Conservation (phyloP, 2,113 vertebrate genomes). For the Holacanthus passer region DNA sequence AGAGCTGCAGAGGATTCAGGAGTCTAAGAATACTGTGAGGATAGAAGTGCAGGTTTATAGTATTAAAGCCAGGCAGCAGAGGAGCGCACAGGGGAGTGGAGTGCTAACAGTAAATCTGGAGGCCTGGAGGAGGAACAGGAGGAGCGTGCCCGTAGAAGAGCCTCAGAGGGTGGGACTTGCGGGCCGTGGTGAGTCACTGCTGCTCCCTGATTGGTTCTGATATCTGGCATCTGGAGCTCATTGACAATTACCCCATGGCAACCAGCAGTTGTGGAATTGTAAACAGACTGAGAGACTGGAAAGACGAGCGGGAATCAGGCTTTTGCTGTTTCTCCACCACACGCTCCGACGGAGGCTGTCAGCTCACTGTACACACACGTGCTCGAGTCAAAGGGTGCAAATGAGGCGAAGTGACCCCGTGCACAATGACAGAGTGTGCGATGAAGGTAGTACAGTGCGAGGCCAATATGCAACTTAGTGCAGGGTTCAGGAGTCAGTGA, state of each 20-base stretch:
- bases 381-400: constrained; percentile 25
- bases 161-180: constrained; percentile 63
- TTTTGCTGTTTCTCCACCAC: constrained; percentile 20
- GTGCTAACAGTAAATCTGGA: constrained; percentile 66
- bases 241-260: constrained; percentile 71
- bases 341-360: constrained; percentile 5
- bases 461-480: neutral
- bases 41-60: constrained; percentile 34
- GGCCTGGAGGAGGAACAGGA: constrained; percentile 58
- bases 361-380: neutral
- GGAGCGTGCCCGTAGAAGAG: constrained; percentile 64
- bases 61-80: constrained; percentile 16
- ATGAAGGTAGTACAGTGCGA: neutral
- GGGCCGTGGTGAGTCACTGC: constrained; percentile 71
- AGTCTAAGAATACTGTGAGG: neutral
- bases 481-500: neutral
- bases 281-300: constrained; percentile 72
- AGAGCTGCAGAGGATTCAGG: constrained; percentile 13
- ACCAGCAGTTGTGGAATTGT: constrained; percentile 82
- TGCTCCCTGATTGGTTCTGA: constrained; percentile 61
- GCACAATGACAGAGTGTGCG: neutral
- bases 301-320: constrained; percentile 62
- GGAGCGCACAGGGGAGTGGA: constrained; percentile 47
- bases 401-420: constrained; percentile 3
- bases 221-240: constrained; percentile 78